A percentile compares a stretch with the other conserved stretches of the same genome.
phyloP scores from a whole-genome alignment of 2,797 vertebrate species.

The Bothrops alternatus region DNA sequence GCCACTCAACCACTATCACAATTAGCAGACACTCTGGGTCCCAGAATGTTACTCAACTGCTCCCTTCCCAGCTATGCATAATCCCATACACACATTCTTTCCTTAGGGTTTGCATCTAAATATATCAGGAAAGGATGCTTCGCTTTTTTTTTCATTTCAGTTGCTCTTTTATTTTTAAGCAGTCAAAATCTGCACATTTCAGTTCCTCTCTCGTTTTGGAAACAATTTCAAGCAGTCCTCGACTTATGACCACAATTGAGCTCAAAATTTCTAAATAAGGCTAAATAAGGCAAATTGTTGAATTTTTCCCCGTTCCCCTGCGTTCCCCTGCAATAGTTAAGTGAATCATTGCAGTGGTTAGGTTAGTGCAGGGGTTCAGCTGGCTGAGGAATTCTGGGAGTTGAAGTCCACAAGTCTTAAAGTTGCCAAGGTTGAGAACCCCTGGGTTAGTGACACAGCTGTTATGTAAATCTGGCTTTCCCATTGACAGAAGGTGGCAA shows the following conservation, averaged over 20 bases:
- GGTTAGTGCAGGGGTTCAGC: not conserved
- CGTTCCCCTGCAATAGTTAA: not conserved
- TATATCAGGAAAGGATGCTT: not conserved
- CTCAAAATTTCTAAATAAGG: not conserved
- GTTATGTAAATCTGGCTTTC: not conserved
- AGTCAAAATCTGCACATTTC: not conserved
- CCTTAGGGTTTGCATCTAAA: not conserved
- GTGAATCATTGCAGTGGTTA: not conserved
- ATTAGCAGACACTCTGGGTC: not conserved
- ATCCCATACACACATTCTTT: not conserved
- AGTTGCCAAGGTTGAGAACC: too few species aligned
- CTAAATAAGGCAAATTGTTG: not conserved
- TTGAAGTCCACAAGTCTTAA: too few species aligned
- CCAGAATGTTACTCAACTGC: constrained; percentile 9
- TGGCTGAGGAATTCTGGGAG: too few species aligned
- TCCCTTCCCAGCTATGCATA: not conserved
- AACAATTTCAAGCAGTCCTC: not conserved
- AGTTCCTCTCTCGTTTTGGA: constrained; percentile 26
- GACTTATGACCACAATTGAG: not conserved
- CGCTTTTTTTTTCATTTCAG: constrained; percentile 41
- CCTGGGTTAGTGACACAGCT: not conserved
- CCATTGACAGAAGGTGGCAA: not conserved
- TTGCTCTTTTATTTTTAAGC: not conserved
- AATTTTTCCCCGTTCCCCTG: not conserved
- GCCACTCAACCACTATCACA: constrained; percentile 38